Conservation (phyloP, 2,797 vertebrate species). For the Heliangelus exortis region DNA sequence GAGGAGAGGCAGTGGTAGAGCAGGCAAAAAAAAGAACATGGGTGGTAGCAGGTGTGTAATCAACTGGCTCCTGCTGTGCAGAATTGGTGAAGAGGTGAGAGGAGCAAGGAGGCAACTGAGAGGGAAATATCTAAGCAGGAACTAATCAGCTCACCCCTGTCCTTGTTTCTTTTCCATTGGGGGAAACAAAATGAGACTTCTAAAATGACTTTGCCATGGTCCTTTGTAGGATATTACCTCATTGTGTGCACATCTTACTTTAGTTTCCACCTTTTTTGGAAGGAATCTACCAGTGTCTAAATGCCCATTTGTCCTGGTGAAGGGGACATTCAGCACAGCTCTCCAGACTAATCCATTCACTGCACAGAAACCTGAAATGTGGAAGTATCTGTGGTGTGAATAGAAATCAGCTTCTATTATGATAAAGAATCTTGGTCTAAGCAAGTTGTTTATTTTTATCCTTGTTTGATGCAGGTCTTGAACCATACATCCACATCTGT, state of each 20-base stretch:
- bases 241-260: not conserved
- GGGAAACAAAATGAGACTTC: not conserved
- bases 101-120: not conserved
- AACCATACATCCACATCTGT: not conserved
- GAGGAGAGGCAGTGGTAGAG: not conserved
- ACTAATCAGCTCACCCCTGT: not conserved
- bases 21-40: not conserved
- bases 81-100: not conserved
- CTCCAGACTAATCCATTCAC: not conserved
- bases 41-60: not conserved
- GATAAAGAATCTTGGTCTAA: not conserved
- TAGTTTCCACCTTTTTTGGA: not conserved
- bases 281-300: not conserved
- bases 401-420: not conserved
- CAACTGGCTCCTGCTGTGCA: not conserved
- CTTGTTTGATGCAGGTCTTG: not conserved
- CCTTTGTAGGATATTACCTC: not conserved
- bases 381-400: not conserved
- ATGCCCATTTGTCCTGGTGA: not conserved
- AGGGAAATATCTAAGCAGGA: not conserved
- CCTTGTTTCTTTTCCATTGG: not conserved
- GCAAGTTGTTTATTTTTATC: not conserved
- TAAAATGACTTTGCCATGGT: not conserved
- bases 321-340: not conserved
- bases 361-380: not conserved